Conservation (phyloP, 2,888 invertebrate species). For the Malthinus seriepunctatus region DNA sequence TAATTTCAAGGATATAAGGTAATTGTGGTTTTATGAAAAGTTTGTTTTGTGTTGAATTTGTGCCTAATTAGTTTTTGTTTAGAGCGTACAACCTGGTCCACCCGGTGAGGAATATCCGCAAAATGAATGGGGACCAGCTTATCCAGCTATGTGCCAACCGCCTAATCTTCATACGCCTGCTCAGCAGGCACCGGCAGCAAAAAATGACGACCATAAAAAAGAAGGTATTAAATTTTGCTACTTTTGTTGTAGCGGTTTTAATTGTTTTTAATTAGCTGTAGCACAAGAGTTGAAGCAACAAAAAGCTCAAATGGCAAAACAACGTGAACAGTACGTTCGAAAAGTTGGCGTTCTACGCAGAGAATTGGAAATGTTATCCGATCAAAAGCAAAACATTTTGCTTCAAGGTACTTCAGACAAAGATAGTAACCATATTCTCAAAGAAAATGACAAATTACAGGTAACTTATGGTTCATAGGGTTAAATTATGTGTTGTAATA, state of each 20-base stretch:
- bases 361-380: slow-evolving; percentile 76
- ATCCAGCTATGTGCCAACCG: slow-evolving; percentile 26
- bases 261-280: slow-evolving; percentile 60
- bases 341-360: slow-evolving; percentile 74
- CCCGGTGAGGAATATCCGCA: slow-evolving; percentile 37
- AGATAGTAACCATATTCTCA: slow-evolving; percentile 77
- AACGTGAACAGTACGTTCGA: slow-evolving; percentile 80
- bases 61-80: slow-evolving; percentile 25
- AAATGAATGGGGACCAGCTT: slow-evolving; percentile 41
- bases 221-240: slow-evolving; percentile 51
- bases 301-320: slow-evolving; percentile 76
- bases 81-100: slow-evolving; percentile 38
- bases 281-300: slow-evolving; percentile 83
- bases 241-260: neutral
- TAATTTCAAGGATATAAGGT: neutral
- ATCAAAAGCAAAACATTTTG: slow-evolving; percentile 77
- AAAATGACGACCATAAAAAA: slow-evolving; percentile 59
- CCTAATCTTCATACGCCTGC: slow-evolving; percentile 36
- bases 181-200: slow-evolving; percentile 39
- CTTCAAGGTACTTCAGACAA: slow-evolving; percentile 69
- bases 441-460: slow-evolving; percentile 84
- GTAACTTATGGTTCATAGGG: slow-evolving; percentile 56
- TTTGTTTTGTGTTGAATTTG: slow-evolving; percentile 12
- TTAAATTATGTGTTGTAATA: neutral
- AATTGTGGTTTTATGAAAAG: slow-evolving; percentile 11